Evolutionary conservation across 2,888 invertebrate species (phyloP).

Genomic region (Euzetes globulus): DNA sequence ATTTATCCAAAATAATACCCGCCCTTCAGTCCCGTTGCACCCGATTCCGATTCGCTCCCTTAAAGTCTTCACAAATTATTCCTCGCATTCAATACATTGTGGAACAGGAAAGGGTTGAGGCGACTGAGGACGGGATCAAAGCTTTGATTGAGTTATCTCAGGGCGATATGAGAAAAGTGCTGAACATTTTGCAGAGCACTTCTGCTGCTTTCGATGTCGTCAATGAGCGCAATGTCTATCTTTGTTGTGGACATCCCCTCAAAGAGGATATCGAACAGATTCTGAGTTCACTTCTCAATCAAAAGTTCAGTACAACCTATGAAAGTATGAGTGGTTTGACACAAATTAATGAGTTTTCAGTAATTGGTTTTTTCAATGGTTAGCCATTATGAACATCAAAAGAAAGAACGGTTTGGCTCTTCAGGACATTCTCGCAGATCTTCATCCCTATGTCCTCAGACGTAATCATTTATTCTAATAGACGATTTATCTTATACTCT

Average conservation of each 20-base stretch:
- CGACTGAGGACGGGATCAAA: conserved; percentile 77
- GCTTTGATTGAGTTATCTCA: conserved; percentile 80
- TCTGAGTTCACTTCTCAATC: conserved; percentile 73
- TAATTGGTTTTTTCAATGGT: conserved; percentile 42
- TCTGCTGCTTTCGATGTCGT: conserved; percentile 84
- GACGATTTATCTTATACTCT: too few species aligned
- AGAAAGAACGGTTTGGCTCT: conserved; percentile 82
- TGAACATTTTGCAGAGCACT: conserved; percentile 85
- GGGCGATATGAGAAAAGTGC: conserved; percentile 95
- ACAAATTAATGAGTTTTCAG: conserved; percentile 23
- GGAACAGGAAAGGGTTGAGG: conserved; percentile 68
- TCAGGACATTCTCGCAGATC: conserved; percentile 82
- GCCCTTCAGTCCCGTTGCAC: conserved; percentile 97
- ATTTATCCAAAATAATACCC: conserved; percentile 95
- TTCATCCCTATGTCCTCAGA: conserved; percentile 77
- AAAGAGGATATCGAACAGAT: conserved; percentile 79
- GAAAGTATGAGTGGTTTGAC: conserved; percentile 57
- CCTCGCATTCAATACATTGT: conserved; percentile 80
- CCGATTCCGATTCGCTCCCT: conserved; percentile 86
- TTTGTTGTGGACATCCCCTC: conserved; percentile 92
- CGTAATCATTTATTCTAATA: conserved; percentile 55
- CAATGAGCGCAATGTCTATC: conserved; percentile 82
- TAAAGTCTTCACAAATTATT: conserved; percentile 73
- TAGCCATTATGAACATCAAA: conserved; percentile 64
- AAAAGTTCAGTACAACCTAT: conserved; percentile 65